Evolutionary conservation across 2,113 vertebrate species (phyloP).

Genomic region (Ammodramus savannarum): DNA sequence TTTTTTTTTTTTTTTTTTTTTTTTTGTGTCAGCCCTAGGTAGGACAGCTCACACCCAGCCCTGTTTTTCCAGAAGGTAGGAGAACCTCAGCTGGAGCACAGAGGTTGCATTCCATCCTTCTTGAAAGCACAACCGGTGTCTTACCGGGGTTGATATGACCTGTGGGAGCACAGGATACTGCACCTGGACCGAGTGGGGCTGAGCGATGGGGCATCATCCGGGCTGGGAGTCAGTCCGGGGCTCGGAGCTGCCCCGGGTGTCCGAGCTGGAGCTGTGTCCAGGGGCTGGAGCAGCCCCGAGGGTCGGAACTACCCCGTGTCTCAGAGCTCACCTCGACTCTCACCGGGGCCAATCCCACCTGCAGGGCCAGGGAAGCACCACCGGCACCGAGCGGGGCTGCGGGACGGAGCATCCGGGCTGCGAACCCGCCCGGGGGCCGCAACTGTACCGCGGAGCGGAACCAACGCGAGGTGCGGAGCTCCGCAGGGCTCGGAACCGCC

Average conservation of each 20-base stretch:
- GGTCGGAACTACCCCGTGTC: rapidly evolving
- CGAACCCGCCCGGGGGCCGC: background rate
- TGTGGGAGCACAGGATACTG: background rate
- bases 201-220: background rate
- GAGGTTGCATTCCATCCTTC: background rate
- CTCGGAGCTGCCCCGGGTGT: rapidly evolving
- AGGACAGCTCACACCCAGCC: rapidly evolving
- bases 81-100: background rate
- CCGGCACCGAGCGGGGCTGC: background rate
- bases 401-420: background rate
- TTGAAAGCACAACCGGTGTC: background rate
- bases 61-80: background rate
- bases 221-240: background rate
- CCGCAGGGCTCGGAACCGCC: rapidly evolving
- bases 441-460: background rate
- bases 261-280: no score
- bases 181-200: rapidly evolving
- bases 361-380: background rate
- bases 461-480: rapidly evolving
- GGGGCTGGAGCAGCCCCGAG: background rate
- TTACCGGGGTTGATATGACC: rapidly evolving
- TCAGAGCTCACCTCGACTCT: background rate
- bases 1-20: background rate
- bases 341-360: background rate
- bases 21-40: background rate